Evolutionary conservation across 1,140 invertebrate genomes (phyloP).

Genomic region (Apis cerana): DNA sequence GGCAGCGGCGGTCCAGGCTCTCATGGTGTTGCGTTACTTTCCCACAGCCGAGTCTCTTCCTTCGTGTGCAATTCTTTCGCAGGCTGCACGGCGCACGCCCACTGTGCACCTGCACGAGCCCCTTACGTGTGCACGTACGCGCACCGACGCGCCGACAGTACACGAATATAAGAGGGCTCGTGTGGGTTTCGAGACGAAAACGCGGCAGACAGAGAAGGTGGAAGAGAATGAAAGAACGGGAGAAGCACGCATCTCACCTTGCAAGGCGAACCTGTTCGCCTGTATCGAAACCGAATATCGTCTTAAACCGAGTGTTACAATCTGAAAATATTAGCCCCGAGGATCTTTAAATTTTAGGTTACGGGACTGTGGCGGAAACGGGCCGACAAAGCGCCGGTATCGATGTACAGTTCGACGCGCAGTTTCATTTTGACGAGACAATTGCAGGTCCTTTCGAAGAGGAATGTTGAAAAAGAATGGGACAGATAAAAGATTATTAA

Average conservation of each 20-base stretch:
- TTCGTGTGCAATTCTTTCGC: conserved; percentile 59
- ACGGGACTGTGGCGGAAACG: conserved; percentile 9
- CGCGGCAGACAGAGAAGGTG: conserved; percentile 8
- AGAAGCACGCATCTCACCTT: conserved; percentile 72
- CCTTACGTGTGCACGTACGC: background rate
- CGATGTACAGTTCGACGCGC: background rate
- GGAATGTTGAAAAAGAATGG: background rate
- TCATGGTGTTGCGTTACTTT: conserved; percentile 80
- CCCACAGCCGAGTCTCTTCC: conserved; percentile 73
- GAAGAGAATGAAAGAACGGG: conserved; percentile 39
- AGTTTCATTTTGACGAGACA: background rate
- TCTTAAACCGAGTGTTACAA: conserved; percentile 56
- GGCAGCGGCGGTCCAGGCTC: conserved; percentile 76
- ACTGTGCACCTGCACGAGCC: conserved; percentile 62
- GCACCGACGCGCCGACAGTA: background rate
- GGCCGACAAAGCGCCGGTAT: background rate
- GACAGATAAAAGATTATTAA: background rate
- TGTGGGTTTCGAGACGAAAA: conserved; percentile 10
- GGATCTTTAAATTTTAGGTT: conserved; percentile 58
- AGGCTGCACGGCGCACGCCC: conserved; percentile 51
- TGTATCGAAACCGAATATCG: conserved; percentile 59
- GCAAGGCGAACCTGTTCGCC: conserved; percentile 74
- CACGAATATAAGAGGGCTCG: background rate
- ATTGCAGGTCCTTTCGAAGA: background rate
- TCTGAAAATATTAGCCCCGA: conserved; percentile 57